Conservation (phyloP, 1,140 invertebrate genomes). For the Melipona quadrifasciata region DNA sequence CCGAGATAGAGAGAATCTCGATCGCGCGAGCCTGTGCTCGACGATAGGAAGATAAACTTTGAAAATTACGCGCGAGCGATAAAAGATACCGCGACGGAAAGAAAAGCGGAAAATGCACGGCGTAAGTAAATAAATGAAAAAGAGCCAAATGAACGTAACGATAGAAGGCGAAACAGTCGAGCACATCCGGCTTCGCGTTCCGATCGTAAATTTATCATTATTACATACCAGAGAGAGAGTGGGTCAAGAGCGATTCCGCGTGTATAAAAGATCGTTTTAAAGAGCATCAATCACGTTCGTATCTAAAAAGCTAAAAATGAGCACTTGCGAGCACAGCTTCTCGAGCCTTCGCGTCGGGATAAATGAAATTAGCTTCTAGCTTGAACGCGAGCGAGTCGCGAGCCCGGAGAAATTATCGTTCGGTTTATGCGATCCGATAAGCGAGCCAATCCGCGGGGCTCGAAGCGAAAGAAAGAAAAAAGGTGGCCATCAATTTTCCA, state of each 20-base stretch:
- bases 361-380: conserved; percentile 11
- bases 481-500: too few species aligned
- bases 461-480: background rate
- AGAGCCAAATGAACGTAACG: too few species aligned
- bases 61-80: too few species aligned
- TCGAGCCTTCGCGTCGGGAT: background rate
- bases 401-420: background rate
- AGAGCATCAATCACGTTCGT: conserved; percentile 32
- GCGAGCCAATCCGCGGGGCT: background rate
- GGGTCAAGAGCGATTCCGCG: conserved; percentile 44
- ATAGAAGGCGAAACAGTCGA: conserved; percentile 16
- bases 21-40: background rate
- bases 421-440: background rate
- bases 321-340: background rate
- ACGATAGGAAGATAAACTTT: background rate
- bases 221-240: conserved; percentile 28
- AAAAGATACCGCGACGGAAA: too few species aligned
- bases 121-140: too few species aligned
- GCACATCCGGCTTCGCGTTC: conserved; percentile 35
- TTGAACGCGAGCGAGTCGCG: background rate
- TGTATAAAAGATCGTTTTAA: conserved; percentile 39
- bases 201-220: conserved; percentile 40
- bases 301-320: background rate
- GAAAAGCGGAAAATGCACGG: too few species aligned
- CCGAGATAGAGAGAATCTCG: too few species aligned